Conservation (phyloP, 2,888 invertebrate species). For the Conus canariensis region DNA sequence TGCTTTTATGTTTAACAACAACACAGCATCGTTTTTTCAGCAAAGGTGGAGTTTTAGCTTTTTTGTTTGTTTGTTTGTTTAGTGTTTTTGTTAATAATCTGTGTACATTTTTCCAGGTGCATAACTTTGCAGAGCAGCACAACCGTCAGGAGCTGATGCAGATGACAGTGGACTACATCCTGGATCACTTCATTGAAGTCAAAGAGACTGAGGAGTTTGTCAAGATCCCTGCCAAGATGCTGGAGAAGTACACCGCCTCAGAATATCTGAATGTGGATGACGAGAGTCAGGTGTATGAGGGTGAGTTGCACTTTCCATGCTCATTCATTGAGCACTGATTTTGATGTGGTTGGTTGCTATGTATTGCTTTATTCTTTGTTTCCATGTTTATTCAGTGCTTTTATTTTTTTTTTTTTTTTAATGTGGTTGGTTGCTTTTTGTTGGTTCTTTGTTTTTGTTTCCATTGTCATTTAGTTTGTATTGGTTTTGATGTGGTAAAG, state of each 20-base stretch:
- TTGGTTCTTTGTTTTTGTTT: no score
- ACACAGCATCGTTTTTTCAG: no score
- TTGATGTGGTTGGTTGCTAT: no score
- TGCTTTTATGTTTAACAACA: no score
- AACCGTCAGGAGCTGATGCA: slow-evolving; percentile 74
- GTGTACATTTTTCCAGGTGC: slow-evolving; percentile 55
- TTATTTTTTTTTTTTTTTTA: no score
- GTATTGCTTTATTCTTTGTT: no score
- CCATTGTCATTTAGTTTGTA: no score
- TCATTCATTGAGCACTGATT: no score
- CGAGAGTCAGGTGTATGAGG: slow-evolving; percentile 76
- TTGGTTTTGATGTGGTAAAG: no score
- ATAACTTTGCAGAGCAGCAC: slow-evolving; percentile 79
- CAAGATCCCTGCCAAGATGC: slow-evolving; percentile 66
- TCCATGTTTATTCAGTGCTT: background rate
- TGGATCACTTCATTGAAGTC: slow-evolving; percentile 74
- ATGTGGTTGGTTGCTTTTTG: no score
- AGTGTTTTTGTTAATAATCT: background rate
- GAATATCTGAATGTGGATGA: slow-evolving; percentile 70
- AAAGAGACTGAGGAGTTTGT: slow-evolving; percentile 73
- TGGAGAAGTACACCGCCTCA: slow-evolving; percentile 74
- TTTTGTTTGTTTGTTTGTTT: no score
- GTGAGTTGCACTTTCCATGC: background rate
- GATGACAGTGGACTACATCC: slow-evolving; percentile 74
- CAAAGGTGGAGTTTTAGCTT: no score